Percentiles rank a stretch among this genome's conserved stretches.
Conservation (phyloP, 1,140 invertebrate species). For the Habropoda laboriosa region DNA sequence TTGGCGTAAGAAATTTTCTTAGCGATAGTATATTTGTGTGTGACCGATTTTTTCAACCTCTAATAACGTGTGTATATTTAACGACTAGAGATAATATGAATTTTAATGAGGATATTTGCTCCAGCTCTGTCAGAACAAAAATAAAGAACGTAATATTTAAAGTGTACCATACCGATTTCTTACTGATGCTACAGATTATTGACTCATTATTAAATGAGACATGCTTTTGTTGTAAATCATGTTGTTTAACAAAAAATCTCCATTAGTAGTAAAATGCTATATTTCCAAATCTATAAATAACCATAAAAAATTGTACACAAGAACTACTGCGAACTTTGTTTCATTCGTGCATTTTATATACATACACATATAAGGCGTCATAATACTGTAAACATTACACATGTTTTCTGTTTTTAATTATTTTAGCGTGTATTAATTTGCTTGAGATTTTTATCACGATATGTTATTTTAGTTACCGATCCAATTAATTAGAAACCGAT, state of each 20-base stretch:
- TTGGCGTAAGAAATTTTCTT: neutral
- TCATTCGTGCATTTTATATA: neutral
- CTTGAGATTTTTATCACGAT: neutral
- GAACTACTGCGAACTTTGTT: neutral
- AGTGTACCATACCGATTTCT: constrained; percentile 20
- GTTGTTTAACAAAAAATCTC: neutral
- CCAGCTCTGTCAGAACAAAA: constrained; percentile 38
- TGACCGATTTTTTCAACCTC: constrained; percentile 6
- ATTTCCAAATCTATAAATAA: neutral
- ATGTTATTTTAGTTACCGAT: constrained; percentile 13
- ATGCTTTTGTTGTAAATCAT: neutral
- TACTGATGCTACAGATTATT: neutral
- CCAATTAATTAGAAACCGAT: constrained; percentile 8
- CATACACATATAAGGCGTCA: neutral
- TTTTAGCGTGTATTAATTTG: neutral
- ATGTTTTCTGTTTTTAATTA: neutral
- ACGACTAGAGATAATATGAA: constrained; percentile 10
- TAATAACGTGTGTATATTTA: constrained; percentile 35
- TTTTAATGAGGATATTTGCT: constrained; percentile 20
- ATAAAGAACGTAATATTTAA: constrained; percentile 47
- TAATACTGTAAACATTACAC: neutral
- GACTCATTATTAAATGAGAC: neutral
- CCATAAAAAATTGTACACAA: neutral
- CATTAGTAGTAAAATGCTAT: neutral
- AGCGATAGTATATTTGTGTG: constrained; percentile 5